A percentile compares a stretch with the other conserved stretches of the same genome.
Conservation (phyloP, 2,888 invertebrate genomes). For the Syrphus vitripennis region DNA sequence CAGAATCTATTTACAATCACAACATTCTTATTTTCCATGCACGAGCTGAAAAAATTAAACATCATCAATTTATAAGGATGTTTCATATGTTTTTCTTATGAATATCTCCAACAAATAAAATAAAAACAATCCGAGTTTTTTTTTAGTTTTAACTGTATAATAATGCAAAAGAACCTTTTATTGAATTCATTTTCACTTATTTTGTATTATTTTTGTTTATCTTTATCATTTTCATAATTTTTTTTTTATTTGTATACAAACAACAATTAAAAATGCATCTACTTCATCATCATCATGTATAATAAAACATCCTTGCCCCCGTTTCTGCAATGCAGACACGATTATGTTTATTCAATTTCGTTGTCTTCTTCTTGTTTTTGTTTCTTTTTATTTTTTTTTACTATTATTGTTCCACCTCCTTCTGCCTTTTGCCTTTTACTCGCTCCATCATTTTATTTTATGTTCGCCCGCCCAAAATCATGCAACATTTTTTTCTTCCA, state of each 20-base stretch:
- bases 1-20: background rate
- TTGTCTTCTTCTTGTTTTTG: slow-evolving; percentile 14
- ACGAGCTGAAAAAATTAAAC: background rate
- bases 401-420: slow-evolving; percentile 40
- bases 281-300: slow-evolving; percentile 53
- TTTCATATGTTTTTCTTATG: background rate
- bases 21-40: too few relatives aligned
- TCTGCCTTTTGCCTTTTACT: slow-evolving; percentile 19
- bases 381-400: slow-evolving; percentile 19
- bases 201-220: slow-evolving; percentile 16
- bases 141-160: slow-evolving; percentile 16
- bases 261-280: slow-evolving; percentile 69
- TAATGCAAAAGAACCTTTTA: slow-evolving; percentile 68
- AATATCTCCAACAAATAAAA: background rate
- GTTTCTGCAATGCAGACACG: slow-evolving; percentile 70
- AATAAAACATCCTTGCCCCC: slow-evolving; percentile 66
- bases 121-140: background rate
- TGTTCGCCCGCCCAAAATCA: slow-evolving; percentile 5
- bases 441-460: background rate
- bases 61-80: background rate
- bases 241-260: slow-evolving; percentile 62
- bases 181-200: slow-evolving; percentile 62
- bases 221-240: background rate
- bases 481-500: slow-evolving; percentile 54
- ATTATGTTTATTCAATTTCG: slow-evolving; percentile 71